Conservation (phyloP, 2,888 invertebrate species). For the Epirrhoe tristata region DNA sequence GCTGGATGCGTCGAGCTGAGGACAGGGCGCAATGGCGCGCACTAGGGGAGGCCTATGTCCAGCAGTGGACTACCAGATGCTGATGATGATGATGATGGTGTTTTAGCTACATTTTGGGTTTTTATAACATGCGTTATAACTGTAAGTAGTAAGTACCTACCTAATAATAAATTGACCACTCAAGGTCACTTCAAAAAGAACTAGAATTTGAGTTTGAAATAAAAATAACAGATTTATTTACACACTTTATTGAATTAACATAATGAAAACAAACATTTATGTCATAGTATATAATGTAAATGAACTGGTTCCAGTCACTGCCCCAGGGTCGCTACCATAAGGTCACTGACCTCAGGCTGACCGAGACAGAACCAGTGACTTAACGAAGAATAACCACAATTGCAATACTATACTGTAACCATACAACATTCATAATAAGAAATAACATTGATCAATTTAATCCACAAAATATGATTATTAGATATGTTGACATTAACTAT, state of each 20-base stretch:
- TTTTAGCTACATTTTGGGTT: too few relatives aligned
- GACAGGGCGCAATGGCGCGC: too few relatives aligned
- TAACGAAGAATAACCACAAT: constrained; percentile 19
- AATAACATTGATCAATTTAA: constrained; percentile 80
- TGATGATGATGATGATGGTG: too few relatives aligned
- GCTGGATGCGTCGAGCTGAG: too few relatives aligned
- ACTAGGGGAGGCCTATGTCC: too few relatives aligned
- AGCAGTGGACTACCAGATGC: too few relatives aligned
- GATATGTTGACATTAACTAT: constrained; percentile 80
- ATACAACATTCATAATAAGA: constrained; percentile 78
- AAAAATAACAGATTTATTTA: constrained; percentile 68
- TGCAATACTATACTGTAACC: constrained; percentile 73
- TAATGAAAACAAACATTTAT: constrained; percentile 82
- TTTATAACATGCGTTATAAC: too few relatives aligned
- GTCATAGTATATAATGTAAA: constrained; percentile 69
- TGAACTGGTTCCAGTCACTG: constrained; percentile 51
- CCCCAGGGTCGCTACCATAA: not conserved
- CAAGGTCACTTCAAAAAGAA: not conserved
- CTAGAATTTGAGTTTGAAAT: constrained; percentile 17
- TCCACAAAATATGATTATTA: constrained; percentile 78
- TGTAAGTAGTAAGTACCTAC: too few relatives aligned
- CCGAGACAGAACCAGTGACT: constrained; percentile 15
- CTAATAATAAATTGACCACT: too few relatives aligned
- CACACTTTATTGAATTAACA: constrained; percentile 86
- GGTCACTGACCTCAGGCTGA: constrained; percentile 8